phyloP scores from a whole-genome alignment of 1,140 invertebrate genomes.

The Agraylea sexmaculata region DNA sequence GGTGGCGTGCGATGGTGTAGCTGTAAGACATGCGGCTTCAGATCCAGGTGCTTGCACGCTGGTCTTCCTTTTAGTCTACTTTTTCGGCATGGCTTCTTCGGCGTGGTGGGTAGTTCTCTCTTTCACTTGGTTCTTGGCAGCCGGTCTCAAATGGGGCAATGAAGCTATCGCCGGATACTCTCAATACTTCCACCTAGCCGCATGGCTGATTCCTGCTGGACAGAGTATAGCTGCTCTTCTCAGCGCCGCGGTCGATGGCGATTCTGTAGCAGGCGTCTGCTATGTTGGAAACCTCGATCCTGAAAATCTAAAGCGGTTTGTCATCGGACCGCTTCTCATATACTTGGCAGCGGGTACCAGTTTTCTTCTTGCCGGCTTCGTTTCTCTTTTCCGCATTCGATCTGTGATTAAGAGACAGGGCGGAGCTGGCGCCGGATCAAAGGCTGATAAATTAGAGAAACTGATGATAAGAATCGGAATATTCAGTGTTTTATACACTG shows the following conservation, averaged over 20 bases:
- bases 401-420: constrained; percentile 88
- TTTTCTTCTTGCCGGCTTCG: constrained; percentile 90
- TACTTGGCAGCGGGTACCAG: constrained; percentile 87
- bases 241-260: constrained; percentile 77
- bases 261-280: constrained; percentile 91
- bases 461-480: constrained; percentile 97
- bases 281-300: constrained; percentile 78
- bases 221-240: constrained; percentile 75
- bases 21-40: constrained; percentile 51
- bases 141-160: constrained; percentile 90
- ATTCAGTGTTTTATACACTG: constrained; percentile 94
- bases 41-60: constrained; percentile 68
- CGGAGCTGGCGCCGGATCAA: constrained; percentile 60
- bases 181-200: constrained; percentile 83
- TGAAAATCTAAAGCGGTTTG: constrained; percentile 74
- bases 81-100: constrained; percentile 88
- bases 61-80: constrained; percentile 83
- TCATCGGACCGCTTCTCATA: constrained; percentile 79
- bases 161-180: constrained; percentile 87
- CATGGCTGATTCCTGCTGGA: constrained; percentile 76
- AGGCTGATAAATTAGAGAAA: constrained; percentile 94
- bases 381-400: constrained; percentile 88
- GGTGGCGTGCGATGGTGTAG: constrained; percentile 78
- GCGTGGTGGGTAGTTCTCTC: constrained; percentile 94
- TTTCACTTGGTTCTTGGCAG: constrained; percentile 89